Percentiles rank a stretch among this genome's conserved stretches.
Conservation (phyloP, 1,140 invertebrate genomes). For the Drosophila pallidifrons region DNA sequence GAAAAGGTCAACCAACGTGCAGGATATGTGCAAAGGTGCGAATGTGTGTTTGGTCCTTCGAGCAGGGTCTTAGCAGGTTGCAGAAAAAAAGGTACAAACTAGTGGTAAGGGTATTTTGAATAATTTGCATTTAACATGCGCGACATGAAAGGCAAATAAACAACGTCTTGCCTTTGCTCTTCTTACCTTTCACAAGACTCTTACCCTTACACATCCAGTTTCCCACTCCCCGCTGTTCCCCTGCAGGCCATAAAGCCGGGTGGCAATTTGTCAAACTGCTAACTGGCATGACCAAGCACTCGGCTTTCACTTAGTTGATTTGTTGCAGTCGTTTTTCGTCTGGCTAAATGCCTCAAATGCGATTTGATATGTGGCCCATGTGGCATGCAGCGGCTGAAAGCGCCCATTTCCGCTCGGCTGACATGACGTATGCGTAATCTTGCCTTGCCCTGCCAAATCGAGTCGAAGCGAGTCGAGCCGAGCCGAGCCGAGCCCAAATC, state of each 20-base stretch:
- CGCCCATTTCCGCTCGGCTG: conserved; percentile 36
- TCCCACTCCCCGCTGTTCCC: not conserved
- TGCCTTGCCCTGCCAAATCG: too few relatives aligned
- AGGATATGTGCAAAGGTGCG: conserved; percentile 55
- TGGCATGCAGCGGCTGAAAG: conserved; percentile 32
- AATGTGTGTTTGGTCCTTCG: conserved; percentile 14
- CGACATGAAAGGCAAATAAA: conserved; percentile 80
- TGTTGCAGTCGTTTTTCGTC: conserved; percentile 80
- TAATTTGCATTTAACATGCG: conserved; percentile 82
- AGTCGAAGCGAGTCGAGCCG: too few relatives aligned
- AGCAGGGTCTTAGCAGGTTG: conserved; percentile 46
- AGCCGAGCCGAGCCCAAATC: not conserved
- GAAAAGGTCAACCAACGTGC: conserved; percentile 60
- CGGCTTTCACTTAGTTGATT: conserved; percentile 72
- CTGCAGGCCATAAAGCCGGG: conserved; percentile 48
- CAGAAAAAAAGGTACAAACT: conserved; percentile 8
- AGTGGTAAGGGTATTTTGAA: conserved; percentile 58
- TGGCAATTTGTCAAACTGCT: conserved; percentile 77
- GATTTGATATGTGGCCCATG: conserved; percentile 68
- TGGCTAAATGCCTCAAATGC: conserved; percentile 73
- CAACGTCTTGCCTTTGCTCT: conserved; percentile 58
- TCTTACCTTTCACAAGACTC: not conserved
- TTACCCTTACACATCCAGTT: not conserved
- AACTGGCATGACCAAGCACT: conserved; percentile 66
- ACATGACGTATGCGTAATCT: conserved; percentile 65